phyloP scores from a whole-genome alignment of 2,888 invertebrate species.

The Helobdella robusta region DNA sequence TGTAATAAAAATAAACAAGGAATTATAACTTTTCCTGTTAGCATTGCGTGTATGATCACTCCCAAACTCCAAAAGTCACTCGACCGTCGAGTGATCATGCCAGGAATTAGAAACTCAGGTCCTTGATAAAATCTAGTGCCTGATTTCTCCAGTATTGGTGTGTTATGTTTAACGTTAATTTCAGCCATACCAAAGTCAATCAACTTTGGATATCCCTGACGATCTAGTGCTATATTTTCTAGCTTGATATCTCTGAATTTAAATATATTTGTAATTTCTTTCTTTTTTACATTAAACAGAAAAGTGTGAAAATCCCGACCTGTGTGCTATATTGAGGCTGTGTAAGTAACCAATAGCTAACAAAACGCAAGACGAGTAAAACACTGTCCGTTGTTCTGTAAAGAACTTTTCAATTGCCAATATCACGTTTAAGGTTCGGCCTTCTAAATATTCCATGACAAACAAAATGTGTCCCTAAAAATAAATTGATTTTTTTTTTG shows the following conservation, averaged over 20 bases:
- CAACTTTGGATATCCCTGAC: conserved; percentile 20
- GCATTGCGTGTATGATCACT: conserved; percentile 23
- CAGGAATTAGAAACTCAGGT: conserved; percentile 20
- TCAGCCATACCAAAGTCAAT: conserved; percentile 24
- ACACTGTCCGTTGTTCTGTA: conserved; percentile 13
- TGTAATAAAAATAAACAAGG: background rate
- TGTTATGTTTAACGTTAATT: conserved; percentile 14
- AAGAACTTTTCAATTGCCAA: conserved; percentile 14
- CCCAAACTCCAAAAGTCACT: conserved; percentile 24
- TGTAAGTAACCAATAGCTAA: conserved; percentile 24
- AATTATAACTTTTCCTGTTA: conserved; percentile 16
- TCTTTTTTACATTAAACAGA: background rate
- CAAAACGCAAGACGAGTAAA: conserved; percentile 15
- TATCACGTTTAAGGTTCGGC: conserved; percentile 2
- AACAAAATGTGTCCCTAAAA: conserved; percentile 21
- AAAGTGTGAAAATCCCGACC: background rate
- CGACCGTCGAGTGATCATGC: conserved; percentile 22
- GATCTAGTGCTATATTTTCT: conserved; percentile 23
- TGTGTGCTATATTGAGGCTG: conserved; percentile 14
- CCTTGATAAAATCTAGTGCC: conserved; percentile 22
- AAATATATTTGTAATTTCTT: background rate
- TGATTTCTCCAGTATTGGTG: conserved; percentile 21
- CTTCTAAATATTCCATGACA: conserved; percentile 18
- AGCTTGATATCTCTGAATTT: conserved; percentile 19
- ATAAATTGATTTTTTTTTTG: background rate